Conservation (phyloP, 1,140 invertebrate species). For the Plectrocnemia conspersa region DNA sequence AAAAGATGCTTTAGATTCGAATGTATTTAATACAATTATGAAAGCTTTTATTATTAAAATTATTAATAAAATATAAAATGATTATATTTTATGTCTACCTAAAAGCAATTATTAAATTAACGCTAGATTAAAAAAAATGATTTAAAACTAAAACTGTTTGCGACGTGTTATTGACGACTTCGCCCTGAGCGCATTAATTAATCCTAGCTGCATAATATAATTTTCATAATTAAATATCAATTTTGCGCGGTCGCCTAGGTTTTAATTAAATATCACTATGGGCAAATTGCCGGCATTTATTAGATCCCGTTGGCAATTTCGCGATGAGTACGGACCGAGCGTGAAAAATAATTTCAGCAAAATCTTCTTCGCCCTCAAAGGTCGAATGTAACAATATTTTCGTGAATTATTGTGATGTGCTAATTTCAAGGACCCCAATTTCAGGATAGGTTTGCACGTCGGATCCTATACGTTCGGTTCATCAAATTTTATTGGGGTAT, state of each 20-base stretch:
- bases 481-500: constrained; percentile 4
- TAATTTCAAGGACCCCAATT: neutral
- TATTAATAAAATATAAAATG: too few species aligned
- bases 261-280: constrained; percentile 12
- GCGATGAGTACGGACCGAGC: neutral
- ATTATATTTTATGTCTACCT: too few species aligned
- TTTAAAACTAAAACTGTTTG: too few species aligned
- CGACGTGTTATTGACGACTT: too few species aligned
- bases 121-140: too few species aligned
- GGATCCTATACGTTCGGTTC: neutral
- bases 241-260: constrained; percentile 2
- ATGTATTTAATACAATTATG: too few species aligned
- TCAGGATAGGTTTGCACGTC: neutral
- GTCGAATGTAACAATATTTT: neutral
- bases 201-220: too few species aligned
- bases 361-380: neutral
- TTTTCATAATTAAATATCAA: too few species aligned
- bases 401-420: constrained; percentile 4
- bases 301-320: neutral
- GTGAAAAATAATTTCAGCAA: neutral
- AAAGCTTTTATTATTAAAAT: too few species aligned
- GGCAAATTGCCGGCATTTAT: neutral
- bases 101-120: too few species aligned
- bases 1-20: too few species aligned
- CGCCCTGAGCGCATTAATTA: too few species aligned